Conservation (phyloP, 2,797 vertebrate genomes). For the Pipistrellus nathusii region DNA sequence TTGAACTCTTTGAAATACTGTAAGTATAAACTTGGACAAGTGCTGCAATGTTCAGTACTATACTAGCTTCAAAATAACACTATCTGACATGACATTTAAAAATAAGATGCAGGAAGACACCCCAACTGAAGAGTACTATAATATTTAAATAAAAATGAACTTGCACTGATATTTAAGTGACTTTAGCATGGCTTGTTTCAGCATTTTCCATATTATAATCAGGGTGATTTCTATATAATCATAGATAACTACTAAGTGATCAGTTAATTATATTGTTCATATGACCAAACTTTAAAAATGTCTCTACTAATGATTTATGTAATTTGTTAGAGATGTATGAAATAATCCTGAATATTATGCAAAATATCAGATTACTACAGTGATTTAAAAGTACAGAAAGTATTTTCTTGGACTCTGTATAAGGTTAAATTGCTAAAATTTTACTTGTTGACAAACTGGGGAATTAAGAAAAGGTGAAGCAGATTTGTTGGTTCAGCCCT, state of each 20-base stretch:
- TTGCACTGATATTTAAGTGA: not conserved
- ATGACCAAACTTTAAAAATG: not conserved
- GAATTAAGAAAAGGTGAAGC: not conserved
- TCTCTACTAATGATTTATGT: not conserved
- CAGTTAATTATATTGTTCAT: conserved; percentile 27
- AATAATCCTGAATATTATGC: conserved; percentile 17
- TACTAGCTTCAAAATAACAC: conserved; percentile 31
- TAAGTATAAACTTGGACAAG: not conserved
- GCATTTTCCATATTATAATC: conserved; percentile 25
- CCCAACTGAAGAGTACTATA: not conserved
- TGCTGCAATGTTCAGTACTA: not conserved
- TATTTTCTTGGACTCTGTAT: not conserved
- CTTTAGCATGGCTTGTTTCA: conserved; percentile 8
- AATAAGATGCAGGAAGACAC: conserved; percentile 5
- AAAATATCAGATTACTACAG: conserved; percentile 6
- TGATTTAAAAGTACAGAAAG: conserved; percentile 9
- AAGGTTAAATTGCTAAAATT: conserved; percentile 25
- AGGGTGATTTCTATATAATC: conserved; percentile 21
- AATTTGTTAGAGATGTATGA: conserved; percentile 46
- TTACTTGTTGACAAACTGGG: not conserved
- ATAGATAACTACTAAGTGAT: conserved; percentile 3
- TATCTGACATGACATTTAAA: not conserved
- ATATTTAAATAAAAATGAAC: conserved; percentile 17
- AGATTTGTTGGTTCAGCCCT: not conserved
- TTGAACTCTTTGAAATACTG: conserved; percentile 38